Percentiles rank a stretch among this genome's conserved stretches.
Conservation (phyloP, 2,797 vertebrate genomes). For the Chelon auratus region DNA sequence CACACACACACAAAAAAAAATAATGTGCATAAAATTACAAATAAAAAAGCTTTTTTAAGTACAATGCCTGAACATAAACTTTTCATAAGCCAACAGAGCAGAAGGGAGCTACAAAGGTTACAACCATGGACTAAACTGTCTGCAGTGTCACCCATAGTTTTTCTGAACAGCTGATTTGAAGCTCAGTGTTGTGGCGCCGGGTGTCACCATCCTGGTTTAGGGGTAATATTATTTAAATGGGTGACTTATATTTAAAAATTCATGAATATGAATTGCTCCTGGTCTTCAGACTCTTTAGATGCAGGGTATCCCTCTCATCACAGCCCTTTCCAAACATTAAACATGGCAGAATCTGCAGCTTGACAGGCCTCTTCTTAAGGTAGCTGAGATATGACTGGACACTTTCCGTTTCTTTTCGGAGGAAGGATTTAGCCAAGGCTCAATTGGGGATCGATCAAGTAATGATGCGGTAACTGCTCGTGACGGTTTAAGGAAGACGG, state of each 20-base stretch:
- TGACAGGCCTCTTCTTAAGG: background rate
- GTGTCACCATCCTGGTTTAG: too few species aligned
- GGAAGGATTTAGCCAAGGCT: background rate
- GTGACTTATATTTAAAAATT: too few species aligned
- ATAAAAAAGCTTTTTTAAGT: background rate
- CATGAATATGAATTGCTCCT: too few species aligned
- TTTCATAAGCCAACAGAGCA: background rate
- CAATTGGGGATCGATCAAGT: background rate
- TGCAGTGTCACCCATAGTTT: too few species aligned
- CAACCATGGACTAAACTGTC: too few species aligned
- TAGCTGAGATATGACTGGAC: background rate
- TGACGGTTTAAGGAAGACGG: background rate
- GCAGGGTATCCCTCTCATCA: background rate
- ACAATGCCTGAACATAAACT: background rate
- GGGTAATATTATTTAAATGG: too few species aligned
- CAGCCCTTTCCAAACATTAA: background rate
- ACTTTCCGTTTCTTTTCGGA: background rate
- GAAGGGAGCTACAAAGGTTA: background rate
- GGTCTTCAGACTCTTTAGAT: background rate
- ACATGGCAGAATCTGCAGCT: background rate
- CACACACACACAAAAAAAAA: too few species aligned
- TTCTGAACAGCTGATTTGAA: too few species aligned
- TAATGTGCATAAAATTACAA: slow-evolving; percentile 24
- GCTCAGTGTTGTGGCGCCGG: too few species aligned
- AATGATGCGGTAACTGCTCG: background rate